Conservation (phyloP, 35 echinoderm and acorn worm genomes). For the Apostichopus japonicus region DNA sequence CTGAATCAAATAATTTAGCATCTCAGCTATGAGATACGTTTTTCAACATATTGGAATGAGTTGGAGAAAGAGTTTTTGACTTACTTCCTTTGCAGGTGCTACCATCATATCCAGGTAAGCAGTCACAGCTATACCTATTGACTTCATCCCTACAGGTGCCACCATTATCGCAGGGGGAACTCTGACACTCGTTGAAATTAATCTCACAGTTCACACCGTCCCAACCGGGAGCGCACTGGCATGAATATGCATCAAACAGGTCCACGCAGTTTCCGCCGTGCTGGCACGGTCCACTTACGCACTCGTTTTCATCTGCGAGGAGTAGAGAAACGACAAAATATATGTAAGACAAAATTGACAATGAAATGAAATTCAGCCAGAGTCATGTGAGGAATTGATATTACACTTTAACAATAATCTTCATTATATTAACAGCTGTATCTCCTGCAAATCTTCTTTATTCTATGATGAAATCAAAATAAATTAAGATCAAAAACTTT, state of each 20-base stretch:
- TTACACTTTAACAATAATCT: too few relatives aligned
- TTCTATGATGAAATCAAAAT: too few relatives aligned
- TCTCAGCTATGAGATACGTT: too few relatives aligned
- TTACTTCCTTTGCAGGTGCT: constrained; percentile 41
- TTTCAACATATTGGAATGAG: too few relatives aligned
- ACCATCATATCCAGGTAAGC: constrained; percentile 44
- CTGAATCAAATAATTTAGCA: too few relatives aligned
- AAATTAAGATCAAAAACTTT: too few relatives aligned
- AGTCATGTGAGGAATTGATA: too few relatives aligned
- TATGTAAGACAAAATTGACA: too few relatives aligned
- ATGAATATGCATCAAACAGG: constrained; percentile 27
- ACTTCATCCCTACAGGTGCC: constrained; percentile 47
- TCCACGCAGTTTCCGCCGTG: constrained; percentile 46
- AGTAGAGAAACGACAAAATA: background rate
- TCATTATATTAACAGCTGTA: too few relatives aligned
- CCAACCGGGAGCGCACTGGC: constrained; percentile 45
- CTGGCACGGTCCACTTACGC: constrained; percentile 36
- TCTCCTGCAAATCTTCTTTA: too few relatives aligned
- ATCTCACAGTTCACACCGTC: constrained; percentile 21
- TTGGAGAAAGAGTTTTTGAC: background rate
- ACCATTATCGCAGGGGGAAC: constrained; percentile 27
- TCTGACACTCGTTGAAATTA: constrained; percentile 51
- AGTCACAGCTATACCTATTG: constrained; percentile 49
- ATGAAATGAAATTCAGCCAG: too few relatives aligned
- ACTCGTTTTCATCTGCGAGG: constrained; percentile 47